Conservation (phyloP, 2,797 vertebrate species). For the Micrastur ruficollis region DNA sequence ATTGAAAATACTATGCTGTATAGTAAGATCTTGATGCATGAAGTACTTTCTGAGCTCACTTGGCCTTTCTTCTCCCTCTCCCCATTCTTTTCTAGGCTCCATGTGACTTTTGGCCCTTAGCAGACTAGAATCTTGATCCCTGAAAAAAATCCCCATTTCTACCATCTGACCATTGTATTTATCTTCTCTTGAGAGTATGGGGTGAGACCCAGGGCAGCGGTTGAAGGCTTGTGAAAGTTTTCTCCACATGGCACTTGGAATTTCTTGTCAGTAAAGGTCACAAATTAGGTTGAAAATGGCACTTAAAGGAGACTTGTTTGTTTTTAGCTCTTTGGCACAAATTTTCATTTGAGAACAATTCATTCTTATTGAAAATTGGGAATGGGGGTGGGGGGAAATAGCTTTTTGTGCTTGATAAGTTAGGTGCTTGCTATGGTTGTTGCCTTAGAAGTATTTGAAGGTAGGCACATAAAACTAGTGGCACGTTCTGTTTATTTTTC, state of each 20-base stretch:
- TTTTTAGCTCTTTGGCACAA: not conserved
- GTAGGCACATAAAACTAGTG: not conserved
- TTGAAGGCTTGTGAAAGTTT: not conserved
- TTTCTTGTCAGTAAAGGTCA: not conserved
- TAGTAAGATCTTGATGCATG: not conserved
- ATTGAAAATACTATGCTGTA: not conserved
- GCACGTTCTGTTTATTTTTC: not conserved
- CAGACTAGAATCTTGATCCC: not conserved
- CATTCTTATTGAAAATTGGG: not conserved
- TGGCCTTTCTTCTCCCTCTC: not conserved
- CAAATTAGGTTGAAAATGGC: not conserved
- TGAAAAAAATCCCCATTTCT: not conserved
- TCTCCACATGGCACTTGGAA: not conserved
- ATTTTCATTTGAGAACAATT: not conserved
- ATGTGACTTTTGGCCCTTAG: not conserved
- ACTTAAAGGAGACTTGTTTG: not conserved
- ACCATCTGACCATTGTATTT: not conserved
- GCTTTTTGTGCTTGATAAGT: not conserved
- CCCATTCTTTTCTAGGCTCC: not conserved
- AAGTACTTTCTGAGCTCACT: not conserved
- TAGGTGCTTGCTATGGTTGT: not conserved
- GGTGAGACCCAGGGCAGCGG: not conserved
- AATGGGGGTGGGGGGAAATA: not conserved
- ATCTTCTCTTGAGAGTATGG: not conserved
- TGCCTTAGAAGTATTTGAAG: not conserved